phyloP scores from a whole-genome alignment of 2,888 invertebrate genomes.

The Hipparchia sbordonii region DNA sequence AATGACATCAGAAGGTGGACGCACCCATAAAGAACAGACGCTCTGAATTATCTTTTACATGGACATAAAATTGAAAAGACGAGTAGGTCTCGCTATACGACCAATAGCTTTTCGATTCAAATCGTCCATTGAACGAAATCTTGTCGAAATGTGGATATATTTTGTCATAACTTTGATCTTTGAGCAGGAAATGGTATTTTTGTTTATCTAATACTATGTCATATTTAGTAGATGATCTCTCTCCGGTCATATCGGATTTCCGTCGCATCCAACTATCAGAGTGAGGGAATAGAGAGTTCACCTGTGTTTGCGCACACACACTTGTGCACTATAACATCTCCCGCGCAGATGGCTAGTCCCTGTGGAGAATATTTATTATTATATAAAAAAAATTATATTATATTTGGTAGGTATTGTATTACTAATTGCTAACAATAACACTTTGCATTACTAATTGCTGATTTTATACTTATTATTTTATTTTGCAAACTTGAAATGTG shows the following conservation, averaged over 20 bases:
- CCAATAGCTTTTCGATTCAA: constrained; percentile 39
- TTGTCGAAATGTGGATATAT: constrained; percentile 30
- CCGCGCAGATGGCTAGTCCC: no score
- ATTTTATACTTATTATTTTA: no score
- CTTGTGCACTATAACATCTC: no score
- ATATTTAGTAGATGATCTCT: background rate
- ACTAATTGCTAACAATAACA: no score
- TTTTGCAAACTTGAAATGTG: background rate
- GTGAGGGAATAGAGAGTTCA: no score
- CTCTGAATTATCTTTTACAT: constrained; percentile 44
- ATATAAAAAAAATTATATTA: no score
- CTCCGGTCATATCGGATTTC: no score
- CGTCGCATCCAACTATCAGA: no score
- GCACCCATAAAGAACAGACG: constrained; percentile 46
- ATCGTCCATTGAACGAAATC: constrained; percentile 37
- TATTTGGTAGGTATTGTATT: no score
- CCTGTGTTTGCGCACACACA: no score
- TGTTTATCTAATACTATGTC: background rate
- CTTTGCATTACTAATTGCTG: no score
- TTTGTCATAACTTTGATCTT: constrained; percentile 27
- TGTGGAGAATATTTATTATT: no score
- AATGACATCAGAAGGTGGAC: constrained; percentile 44
- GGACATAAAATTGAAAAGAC: constrained; percentile 43
- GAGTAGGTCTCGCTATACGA: constrained; percentile 34
- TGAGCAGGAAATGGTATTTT: constrained; percentile 5